These are phyloP conservation scores for Bergia puertoricense DNA, from an alignment of 92 coral and sea anemone genomes.

Conservation along the genomic window DNA sequence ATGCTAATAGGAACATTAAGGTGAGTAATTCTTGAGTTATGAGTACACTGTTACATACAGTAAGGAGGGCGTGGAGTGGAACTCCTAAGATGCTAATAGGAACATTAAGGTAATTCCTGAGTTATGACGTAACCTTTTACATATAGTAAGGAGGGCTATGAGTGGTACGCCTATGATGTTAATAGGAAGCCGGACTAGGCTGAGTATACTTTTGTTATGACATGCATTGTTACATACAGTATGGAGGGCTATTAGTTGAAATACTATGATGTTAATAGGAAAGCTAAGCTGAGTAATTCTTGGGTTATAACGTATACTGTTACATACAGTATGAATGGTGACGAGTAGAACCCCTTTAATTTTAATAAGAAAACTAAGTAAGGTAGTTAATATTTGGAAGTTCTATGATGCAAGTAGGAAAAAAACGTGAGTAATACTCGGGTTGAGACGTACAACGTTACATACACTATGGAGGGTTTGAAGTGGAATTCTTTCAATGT, in stretches of 20 bases:
- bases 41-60: not conserved
- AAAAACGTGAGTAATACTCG: not conserved
- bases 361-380: not conserved
- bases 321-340: not conserved
- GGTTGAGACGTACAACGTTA: conserved; percentile 14
- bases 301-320: not conserved
- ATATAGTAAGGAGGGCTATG: conserved; percentile 11
- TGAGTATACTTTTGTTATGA: conserved; percentile 1
- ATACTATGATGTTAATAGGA: not conserved
- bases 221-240: conserved; percentile 14
- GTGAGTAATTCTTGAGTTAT: too few species aligned
- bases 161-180: not conserved
- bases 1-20: too few species aligned
- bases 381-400: not conserved
- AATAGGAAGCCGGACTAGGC: not conserved
- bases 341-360: not conserved
- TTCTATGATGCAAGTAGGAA: not conserved
- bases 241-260: conserved; percentile 11
- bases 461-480: conserved; percentile 7
- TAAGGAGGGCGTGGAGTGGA: too few species aligned
- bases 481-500: not conserved
- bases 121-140: not conserved
- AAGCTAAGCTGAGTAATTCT: not conserved
- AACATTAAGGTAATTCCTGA: too few species aligned
- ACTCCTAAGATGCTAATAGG: too few species aligned